Conservation (phyloP, 2,797 vertebrate genomes). For the Coracias cyanogaster region DNA sequence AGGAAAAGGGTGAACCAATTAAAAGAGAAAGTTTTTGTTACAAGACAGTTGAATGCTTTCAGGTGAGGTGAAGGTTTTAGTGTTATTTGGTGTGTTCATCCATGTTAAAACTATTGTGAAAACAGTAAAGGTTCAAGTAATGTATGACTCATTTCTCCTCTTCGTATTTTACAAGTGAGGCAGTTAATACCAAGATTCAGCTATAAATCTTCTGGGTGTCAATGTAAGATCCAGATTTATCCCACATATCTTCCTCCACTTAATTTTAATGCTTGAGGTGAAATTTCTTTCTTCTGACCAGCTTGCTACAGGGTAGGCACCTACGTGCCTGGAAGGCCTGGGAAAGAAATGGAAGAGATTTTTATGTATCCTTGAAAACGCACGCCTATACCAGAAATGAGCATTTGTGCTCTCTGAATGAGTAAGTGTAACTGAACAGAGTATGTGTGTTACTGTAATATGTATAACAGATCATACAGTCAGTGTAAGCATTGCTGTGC, state of each 20-base stretch:
- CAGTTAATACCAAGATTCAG: neutral
- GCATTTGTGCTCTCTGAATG: neutral
- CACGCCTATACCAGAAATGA: neutral
- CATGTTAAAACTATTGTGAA: neutral
- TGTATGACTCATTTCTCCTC: neutral
- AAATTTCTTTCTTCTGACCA: neutral
- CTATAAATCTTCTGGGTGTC: neutral
- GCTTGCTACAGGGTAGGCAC: neutral
- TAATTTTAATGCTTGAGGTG: neutral
- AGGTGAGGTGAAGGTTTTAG: neutral
- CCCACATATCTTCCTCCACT: neutral
- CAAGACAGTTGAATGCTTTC: neutral
- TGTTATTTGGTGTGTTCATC: neutral
- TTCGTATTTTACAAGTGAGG: neutral
- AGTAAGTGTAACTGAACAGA: fast-evolving
- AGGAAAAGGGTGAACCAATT: neutral
- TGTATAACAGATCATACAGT: neutral
- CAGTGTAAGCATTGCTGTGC: neutral
- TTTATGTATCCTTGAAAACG: neutral
- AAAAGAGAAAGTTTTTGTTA: neutral
- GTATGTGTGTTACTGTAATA: fast-evolving
- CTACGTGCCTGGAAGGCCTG: neutral
- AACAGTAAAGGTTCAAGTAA: neutral
- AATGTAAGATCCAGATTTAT: neutral
- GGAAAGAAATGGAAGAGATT: neutral